Evolutionary conservation across 2,797 vertebrate species (phyloP).

Genomic region (Synaphobranchus kaupii): DNA sequence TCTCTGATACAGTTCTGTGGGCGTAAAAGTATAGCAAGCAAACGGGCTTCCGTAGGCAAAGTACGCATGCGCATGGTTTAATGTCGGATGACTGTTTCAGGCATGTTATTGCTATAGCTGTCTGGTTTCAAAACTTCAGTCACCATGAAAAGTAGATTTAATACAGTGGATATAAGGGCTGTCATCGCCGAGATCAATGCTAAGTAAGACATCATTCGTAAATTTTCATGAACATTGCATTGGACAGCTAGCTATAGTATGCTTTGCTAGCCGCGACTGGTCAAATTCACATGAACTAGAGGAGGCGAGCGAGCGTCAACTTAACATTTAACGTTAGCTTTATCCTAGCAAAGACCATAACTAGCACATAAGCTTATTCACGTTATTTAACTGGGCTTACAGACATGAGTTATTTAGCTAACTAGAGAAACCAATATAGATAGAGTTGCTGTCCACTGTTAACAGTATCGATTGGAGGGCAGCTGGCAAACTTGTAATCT

Average conservation of each 20-base stretch:
- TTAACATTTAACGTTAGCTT: background rate
- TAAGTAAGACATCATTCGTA: slow-evolving; percentile 72
- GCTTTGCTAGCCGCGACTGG: background rate
- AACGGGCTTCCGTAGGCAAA: slow-evolving; percentile 53
- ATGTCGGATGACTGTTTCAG: background rate
- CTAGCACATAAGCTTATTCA: background rate
- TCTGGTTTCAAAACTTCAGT: slow-evolving; percentile 41
- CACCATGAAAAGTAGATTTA: slow-evolving; percentile 90
- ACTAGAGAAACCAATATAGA: background rate
- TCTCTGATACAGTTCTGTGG: no score
- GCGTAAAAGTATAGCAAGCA: background rate
- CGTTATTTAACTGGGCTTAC: background rate
- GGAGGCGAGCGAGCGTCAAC: background rate
- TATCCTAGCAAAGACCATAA: background rate
- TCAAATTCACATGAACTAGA: background rate
- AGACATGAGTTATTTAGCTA: background rate
- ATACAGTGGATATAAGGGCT: slow-evolving; percentile 87
- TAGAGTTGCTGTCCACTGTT: background rate
- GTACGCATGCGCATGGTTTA: slow-evolving; percentile 47
- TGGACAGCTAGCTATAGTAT: background rate
- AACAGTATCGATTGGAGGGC: background rate
- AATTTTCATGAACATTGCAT: background rate
- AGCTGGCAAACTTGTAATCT: slow-evolving; percentile 36
- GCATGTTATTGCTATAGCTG: background rate
- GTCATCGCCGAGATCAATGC: slow-evolving; percentile 85